Conservation (phyloP, 1,140 invertebrate genomes). For the Linepithema humile region DNA sequence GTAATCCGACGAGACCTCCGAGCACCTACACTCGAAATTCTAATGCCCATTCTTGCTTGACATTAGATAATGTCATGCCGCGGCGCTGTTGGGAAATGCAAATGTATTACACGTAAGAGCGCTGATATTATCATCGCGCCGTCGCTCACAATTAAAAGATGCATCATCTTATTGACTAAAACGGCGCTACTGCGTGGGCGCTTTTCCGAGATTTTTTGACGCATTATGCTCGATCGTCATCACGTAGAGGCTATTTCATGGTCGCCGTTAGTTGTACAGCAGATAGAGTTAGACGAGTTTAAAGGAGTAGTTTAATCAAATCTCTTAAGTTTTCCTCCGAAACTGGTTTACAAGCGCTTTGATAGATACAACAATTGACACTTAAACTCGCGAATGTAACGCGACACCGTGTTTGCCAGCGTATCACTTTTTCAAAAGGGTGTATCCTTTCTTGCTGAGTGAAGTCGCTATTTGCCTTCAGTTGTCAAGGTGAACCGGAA, state of each 20-base stretch:
- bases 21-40: conserved; percentile 68
- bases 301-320: neutral
- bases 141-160: conserved; percentile 56
- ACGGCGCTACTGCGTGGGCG: conserved; percentile 59
- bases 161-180: conserved; percentile 55
- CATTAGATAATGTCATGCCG: conserved; percentile 41
- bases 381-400: conserved; percentile 24
- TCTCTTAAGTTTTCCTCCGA: neutral
- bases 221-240: conserved; percentile 13
- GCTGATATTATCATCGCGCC: conserved; percentile 26
- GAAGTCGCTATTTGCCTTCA: conserved; percentile 64
- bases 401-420: conserved; percentile 31
- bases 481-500: conserved; percentile 79
- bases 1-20: conserved; percentile 28
- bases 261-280: neutral
- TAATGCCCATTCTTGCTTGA: conserved; percentile 59
- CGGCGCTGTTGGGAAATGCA: conserved; percentile 65
- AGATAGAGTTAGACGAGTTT: neutral
- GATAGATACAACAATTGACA: conserved; percentile 31
- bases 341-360: neutral
- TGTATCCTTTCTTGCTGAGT: conserved; percentile 68
- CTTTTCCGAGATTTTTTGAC: conserved; percentile 51
- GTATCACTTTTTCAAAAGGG: conserved; percentile 72
- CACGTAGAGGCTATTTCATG: neutral
- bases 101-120: conserved; percentile 49